Evolutionary conservation across 2,888 invertebrate species (phyloP), one percentile per base, ranked within the genome.

Genomic region (Mythimna albipuncta): DNA sequence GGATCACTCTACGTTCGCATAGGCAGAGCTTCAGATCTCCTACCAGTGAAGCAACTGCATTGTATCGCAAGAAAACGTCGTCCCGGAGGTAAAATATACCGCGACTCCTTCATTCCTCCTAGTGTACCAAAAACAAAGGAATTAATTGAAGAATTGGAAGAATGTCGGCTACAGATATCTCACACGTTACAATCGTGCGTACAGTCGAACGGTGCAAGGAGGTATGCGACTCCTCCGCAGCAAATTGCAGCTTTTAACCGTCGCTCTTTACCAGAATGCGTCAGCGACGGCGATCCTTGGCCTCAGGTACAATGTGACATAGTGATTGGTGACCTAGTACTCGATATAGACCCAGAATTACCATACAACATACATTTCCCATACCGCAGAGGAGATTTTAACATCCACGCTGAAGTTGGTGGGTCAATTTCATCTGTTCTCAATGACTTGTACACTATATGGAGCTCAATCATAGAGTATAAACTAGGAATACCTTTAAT

Each of bases 341-440:
- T 98, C 19, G 97, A 97, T 77, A 93, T 98, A 44, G 97, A 97
- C 91, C 98, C 97, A 21, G 96, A 96, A 58, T 96, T 97, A 69
- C 97, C 97, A 61, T 99, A 98, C 89, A 99, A 99, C 90, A 95
- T 99, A 72, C 98, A 99, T 92, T 99, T 99, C 94, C 99, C 99
- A 0, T 98, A 99, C 88, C 97, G 97, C 89, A 96, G 99, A 85
- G 99, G 99, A 0, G 98, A 98, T 88, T 97, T 99, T 21, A 99
- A 99, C 94, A 92, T 99, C 6, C 99, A 99, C 91, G 90, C 96
- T 1, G 98, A 98, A 69, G 97, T 98, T 32, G 99, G 99, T 0
- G 99, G 99, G 0, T 99, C 99, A 0, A 94, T 99, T 69, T 97
- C 98, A 11, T 97, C 98, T 0, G 98, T 99, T 7, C 92, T 99